Conservation (phyloP, 2,113 vertebrate genomes). For the Mohoua ochrocephala region DNA sequence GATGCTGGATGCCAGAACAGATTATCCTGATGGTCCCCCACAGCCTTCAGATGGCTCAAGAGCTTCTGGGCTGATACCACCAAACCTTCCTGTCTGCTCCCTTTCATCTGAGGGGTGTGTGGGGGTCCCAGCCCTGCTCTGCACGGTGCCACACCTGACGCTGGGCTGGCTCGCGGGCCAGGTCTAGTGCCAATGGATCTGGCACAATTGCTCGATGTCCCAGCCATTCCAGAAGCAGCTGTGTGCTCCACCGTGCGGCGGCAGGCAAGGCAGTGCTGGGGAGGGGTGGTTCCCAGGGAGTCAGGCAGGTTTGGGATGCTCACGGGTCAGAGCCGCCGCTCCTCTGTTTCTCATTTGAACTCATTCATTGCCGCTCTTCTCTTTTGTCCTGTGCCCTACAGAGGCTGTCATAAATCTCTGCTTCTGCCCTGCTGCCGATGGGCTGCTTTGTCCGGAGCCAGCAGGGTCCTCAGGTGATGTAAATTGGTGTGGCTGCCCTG, state of each 20-base stretch:
- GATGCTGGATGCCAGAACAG: not conserved
- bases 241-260: not conserved
- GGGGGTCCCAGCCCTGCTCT: not conserved
- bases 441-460: not conserved
- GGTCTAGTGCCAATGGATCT: not conserved
- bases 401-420: not conserved
- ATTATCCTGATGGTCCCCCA: not conserved
- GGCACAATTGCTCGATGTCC: not conserved
- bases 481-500: not conserved
- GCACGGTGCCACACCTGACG: fast-evolving
- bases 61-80: not conserved
- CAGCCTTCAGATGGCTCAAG: not conserved
- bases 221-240: not conserved
- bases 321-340: not conserved
- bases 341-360: not conserved
- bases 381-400: not conserved
- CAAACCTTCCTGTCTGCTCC: not conserved
- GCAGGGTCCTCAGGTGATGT: not conserved
- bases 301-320: not conserved
- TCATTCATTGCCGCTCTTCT: not conserved
- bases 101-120: not conserved
- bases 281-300: not conserved
- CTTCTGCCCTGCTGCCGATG: not conserved
- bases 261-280: not conserved
- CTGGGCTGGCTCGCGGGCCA: fast-evolving